phyloP scores from a whole-genome alignment of 1,140 invertebrate genomes.

The Ladona fulva region DNA sequence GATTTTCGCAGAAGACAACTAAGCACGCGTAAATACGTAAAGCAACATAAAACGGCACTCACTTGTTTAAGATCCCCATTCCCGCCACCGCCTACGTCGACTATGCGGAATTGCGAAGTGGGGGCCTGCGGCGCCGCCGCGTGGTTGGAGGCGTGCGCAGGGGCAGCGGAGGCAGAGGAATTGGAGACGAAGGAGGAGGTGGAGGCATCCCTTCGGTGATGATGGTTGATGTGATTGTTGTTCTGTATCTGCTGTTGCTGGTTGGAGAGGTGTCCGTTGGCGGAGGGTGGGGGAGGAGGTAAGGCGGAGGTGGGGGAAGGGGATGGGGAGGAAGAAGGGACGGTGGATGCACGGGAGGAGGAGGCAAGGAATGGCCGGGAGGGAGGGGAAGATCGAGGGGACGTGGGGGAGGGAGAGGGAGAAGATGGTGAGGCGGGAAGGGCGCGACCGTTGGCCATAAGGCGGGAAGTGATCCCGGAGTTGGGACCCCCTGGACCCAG shows the following conservation, averaged over 20 bases:
- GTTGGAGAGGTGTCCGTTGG: background rate
- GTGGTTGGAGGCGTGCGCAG: background rate
- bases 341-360: background rate
- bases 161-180: background rate
- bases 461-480: background rate
- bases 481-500: slow-evolving; percentile 28
- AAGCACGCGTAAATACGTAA: no score
- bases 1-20: no score
- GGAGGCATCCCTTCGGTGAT: background rate
- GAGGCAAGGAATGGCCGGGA: background rate
- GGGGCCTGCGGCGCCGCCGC: background rate
- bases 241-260: background rate
- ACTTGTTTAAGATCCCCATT: background rate
- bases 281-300: background rate
- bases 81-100: background rate
- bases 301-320: background rate
- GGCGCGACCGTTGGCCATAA: background rate
- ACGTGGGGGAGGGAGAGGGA: background rate
- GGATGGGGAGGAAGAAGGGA: background rate
- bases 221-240: background rate
- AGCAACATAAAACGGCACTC: no score
- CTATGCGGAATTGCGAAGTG: background rate
- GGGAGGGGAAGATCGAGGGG: background rate
- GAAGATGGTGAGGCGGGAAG: background rate
- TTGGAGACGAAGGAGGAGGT: background rate